Evolutionary conservation across 2,113 vertebrate genomes (phyloP).

Genomic region (Amphilophus citrinellus): DNA sequence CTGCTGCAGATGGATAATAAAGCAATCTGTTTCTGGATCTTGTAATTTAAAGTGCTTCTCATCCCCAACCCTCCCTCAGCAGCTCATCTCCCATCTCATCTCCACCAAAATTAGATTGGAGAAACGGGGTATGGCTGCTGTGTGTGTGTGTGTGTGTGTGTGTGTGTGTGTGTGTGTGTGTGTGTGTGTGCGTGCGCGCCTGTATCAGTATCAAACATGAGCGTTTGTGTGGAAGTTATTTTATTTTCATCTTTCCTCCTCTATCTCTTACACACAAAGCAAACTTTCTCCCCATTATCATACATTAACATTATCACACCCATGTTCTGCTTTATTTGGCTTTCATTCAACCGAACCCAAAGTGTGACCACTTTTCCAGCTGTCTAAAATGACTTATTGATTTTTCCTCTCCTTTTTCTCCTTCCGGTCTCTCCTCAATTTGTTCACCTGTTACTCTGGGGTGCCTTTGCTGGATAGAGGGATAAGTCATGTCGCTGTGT

Average conservation of each 20-base stretch:
- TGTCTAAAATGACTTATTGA: slow-evolving; percentile 76
- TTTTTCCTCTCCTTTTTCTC: slow-evolving; percentile 52
- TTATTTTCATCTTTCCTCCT: slow-evolving; percentile 13
- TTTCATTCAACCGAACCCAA: slow-evolving; percentile 30
- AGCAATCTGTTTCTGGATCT: slow-evolving; percentile 77
- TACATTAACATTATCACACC: slow-evolving; percentile 56
- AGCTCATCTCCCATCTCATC: slow-evolving; percentile 76
- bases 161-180: slow-evolving; percentile 6
- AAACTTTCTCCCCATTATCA: slow-evolving; percentile 50
- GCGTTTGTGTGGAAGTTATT: not conserved
- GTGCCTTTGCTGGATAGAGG: slow-evolving; percentile 37
- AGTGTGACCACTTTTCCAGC: slow-evolving; percentile 35
- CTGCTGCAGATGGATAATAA: slow-evolving; percentile 72
- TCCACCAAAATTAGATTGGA: slow-evolving; percentile 74
- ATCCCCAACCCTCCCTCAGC: slow-evolving; percentile 43
- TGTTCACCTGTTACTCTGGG: slow-evolving; percentile 67
- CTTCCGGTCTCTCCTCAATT: slow-evolving; percentile 58
- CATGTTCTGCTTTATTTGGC: slow-evolving; percentile 58
- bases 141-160: not conserved
- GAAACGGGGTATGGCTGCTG: slow-evolving; percentile 13
- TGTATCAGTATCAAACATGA: not conserved
- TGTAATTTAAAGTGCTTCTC: slow-evolving; percentile 71
- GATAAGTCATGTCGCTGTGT: slow-evolving; percentile 33
- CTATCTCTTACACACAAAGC: slow-evolving; percentile 26
- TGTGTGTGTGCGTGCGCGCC: not conserved